Base-by-base conservation (phyloP, 2,113 vertebrate genomes). In the Falco punctatus region DNA sequence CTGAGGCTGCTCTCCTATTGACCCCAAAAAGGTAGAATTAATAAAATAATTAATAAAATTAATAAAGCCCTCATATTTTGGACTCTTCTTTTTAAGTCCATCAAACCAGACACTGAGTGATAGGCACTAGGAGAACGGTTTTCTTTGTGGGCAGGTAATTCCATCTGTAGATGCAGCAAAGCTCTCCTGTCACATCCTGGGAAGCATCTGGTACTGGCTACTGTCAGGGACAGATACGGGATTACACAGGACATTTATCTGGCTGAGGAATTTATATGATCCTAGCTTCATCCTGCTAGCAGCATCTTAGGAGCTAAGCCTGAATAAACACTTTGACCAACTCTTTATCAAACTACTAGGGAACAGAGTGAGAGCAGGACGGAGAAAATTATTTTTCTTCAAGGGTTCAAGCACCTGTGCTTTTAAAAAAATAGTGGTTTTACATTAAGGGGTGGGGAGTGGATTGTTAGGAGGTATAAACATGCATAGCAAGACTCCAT, bases 101-200 rank as follows among this genome's bases (percentile, higher is more conserved):
- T 13, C 23, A n/a, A 74, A 46, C 15, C n/a, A 46, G 19, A 15
- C 7, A 2, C 48, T 44, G 3, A 28, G 5, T 3, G 35, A 19
- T 12, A 20, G 54, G 38, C 28, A 40, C 11, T 10, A 40, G 49
- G 49, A 72, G 38, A 2, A 5, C 1, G 8, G 11, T 26, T 85
- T 85, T 51, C 15, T 17, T 26, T 19, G 28, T 23, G 64, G n/a
- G 38, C 58, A 77, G 86, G 79, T 83, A 48, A 73, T 92, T 83
- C 62, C 87, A 8, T 16, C 44, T 35, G 55, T 58, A 90, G 61
- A 11, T 0, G 0, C 0, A 1, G 32, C 0, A 5, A 57, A 71
- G 10, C 2, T 80, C 83, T 72, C 26, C 51, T 11, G 4, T 72
- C 64, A 5, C 71, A 35, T 55, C 75, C 67, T 6, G 3, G 70